These are phyloP conservation scores for Pentalonia nigronervosa DNA, from an alignment of 1,140 invertebrate species.

Conservation along the genomic window DNA sequence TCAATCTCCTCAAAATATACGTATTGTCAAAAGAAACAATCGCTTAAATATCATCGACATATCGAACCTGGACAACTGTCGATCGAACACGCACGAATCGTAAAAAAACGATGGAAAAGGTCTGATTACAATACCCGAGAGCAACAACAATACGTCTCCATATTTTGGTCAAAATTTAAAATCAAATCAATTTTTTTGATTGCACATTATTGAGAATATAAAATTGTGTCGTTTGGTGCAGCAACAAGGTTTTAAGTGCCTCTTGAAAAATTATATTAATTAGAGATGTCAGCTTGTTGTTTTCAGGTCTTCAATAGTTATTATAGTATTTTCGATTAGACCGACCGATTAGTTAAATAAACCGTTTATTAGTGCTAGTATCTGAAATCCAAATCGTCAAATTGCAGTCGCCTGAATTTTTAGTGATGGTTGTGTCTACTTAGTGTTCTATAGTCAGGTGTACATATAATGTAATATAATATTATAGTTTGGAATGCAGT, in stretches of 20 bases:
- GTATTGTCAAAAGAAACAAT: neutral
- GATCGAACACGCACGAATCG: neutral
- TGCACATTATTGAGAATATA: too few relatives aligned
- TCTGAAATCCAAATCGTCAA: neutral
- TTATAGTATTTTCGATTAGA: neutral
- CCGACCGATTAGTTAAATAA: neutral
- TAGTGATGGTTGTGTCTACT: neutral
- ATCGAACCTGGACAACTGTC: neutral
- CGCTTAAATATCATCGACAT: neutral
- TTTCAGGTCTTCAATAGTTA: too few relatives aligned
- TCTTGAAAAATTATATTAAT: too few relatives aligned
- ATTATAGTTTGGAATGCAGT: neutral
- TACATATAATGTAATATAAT: neutral
- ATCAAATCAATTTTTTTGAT: too few relatives aligned
- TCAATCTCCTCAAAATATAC: neutral
- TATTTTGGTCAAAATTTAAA: too few relatives aligned
- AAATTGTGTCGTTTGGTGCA: too few relatives aligned
- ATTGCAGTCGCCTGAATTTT: neutral
- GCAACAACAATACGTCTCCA: too few relatives aligned
- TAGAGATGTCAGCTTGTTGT: too few relatives aligned
- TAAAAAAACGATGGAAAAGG: neutral
- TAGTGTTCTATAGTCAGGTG: neutral
- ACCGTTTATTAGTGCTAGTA: neutral
- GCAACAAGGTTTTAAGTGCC: too few relatives aligned
- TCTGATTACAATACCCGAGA: neutral